Base-by-base conservation (phyloP, 2,113 vertebrate species). In the Caloenas nicobarica region DNA sequence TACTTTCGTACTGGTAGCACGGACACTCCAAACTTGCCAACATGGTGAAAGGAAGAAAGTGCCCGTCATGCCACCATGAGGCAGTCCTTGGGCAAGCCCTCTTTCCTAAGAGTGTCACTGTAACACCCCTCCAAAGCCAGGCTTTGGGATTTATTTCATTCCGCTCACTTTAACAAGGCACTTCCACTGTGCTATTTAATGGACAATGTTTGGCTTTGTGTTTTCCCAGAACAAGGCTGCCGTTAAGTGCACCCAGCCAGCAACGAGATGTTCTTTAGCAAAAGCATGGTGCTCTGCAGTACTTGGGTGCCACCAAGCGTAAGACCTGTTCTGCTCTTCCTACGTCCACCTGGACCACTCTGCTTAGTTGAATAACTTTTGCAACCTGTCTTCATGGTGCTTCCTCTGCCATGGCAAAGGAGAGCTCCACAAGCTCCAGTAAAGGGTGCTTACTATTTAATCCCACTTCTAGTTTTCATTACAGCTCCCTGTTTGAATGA, bases 231-330 rank as follows among this genome's bases (percentile, higher is more conserved):
- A 40, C 10, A 86, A 54, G 26, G 26, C 21, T 0, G 0, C 48
- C 0, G 4, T 62, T 76, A 40, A 16, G 22, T 29, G 48, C 13
- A 60, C 22, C 9, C 40, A 78, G 40, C 8, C 51, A 79, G 33
- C 4, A 72, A 66, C 71, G 18, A 4, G 2, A 56, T 21, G 10
- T 21, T 70, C 38, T 70, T 77, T 23, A 66, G 36, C 29, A 19
- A 51, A 70, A 76, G 13, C 74, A 64, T 5, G 5, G 26, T 74
- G 64, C 42, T 81, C 18, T 88, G 31, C 44, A 68, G 29, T 33
- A 50, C 1, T 9, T 1, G 7, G 14, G 31, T 87, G 31, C 28
- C 36, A 42, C 36, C 2, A 11, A 70, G 6, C 3, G 1, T 60
- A 15, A 81, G 40, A 83, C 36, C 58, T 68, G 16, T 38, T 77